Conservation (phyloP, 2,113 vertebrate species). For the Malaclemys terrapin region DNA sequence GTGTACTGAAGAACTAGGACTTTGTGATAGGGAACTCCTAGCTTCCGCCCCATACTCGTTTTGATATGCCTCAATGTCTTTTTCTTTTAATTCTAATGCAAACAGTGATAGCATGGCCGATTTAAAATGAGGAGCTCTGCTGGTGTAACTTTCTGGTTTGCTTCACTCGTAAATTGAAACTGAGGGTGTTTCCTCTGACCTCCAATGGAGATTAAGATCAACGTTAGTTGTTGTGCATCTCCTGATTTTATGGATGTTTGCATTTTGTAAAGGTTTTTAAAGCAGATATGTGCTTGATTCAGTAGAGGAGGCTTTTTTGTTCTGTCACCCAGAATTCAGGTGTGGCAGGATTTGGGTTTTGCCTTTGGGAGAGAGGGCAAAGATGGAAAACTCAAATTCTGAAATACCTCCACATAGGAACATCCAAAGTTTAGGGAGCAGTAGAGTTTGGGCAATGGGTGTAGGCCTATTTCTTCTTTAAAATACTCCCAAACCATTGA, state of each 20-base stretch:
- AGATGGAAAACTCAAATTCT: background rate
- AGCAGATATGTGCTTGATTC: background rate
- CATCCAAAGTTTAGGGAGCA: background rate
- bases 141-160: background rate
- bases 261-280: background rate
- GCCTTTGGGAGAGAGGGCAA: background rate
- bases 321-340: background rate
- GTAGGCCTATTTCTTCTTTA: background rate
- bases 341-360: background rate
- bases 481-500: background rate
- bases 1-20: background rate
- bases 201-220: background rate
- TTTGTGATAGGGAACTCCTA: background rate
- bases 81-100: background rate
- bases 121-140: background rate
- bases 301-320: rapidly evolving
- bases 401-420: background rate
- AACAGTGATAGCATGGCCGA: rapidly evolving
- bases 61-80: background rate
- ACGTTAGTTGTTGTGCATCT: background rate
- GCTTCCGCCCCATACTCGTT: background rate
- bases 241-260: background rate
- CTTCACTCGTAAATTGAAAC: background rate
- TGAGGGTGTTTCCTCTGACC: background rate
- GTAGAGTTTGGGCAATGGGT: background rate